A percentile compares a stretch with the other conserved stretches of the same genome.
phyloP scores from a whole-genome alignment of 2,888 invertebrate genomes.

The Ditula angustiorana region DNA sequence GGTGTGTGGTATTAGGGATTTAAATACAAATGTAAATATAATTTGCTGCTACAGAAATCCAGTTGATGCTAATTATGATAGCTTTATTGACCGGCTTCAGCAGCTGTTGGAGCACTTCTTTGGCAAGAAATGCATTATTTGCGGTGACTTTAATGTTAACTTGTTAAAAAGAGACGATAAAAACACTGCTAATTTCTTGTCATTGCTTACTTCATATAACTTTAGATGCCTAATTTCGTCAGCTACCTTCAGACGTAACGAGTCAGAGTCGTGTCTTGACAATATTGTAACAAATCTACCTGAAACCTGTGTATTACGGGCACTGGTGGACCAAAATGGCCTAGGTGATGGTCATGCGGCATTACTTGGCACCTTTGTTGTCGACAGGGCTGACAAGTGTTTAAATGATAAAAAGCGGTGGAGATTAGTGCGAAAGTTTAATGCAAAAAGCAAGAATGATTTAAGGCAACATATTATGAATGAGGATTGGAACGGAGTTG shows the following conservation, averaged over 20 bases:
- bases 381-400: background rate
- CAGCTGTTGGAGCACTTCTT: background rate
- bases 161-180: background rate
- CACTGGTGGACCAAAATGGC: background rate
- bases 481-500: background rate
- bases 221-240: background rate
- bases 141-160: no score
- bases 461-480: background rate
- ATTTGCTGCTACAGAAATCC: background rate
- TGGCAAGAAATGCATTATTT: background rate
- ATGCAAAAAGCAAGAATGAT: background rate
- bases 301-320: background rate
- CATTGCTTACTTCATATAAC: background rate
- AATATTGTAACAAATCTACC: slow-evolving; percentile 1
- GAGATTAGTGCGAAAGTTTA: background rate
- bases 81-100: background rate
- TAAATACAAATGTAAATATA: background rate
- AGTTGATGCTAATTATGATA: background rate
- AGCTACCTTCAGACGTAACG: background rate
- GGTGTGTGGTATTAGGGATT: background rate
- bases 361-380: background rate
- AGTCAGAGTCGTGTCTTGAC: background rate
- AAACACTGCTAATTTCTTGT: background rate
- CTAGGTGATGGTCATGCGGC: background rate
- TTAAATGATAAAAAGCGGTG: background rate